phyloP scores from a whole-genome alignment of 1,140 invertebrate species.

The Tenebrio molitor region DNA sequence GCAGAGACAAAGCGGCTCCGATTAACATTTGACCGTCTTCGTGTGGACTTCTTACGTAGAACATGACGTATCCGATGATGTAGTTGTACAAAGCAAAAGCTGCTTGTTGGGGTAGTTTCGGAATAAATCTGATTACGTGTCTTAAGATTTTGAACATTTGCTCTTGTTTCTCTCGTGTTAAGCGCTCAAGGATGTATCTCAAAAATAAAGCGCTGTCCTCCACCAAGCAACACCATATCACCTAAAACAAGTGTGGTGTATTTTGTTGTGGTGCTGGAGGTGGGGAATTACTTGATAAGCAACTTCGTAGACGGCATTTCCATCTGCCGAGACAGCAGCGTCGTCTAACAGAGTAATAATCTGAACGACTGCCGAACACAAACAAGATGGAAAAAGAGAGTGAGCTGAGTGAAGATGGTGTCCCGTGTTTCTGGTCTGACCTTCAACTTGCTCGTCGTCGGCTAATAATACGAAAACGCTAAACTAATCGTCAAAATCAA shows the following conservation, averaged over 20 bases:
- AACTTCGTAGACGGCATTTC: conserved; percentile 90
- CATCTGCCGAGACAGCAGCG: conserved; percentile 94
- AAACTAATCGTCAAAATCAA: not conserved
- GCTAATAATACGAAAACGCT: conserved; percentile 41
- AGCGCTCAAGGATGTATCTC: conserved; percentile 94
- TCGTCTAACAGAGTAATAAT: conserved; percentile 97
- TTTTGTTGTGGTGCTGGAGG: not conserved
- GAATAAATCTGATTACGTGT: conserved; percentile 94
- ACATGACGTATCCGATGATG: conserved; percentile 99
- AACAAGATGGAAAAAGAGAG: conserved; percentile 95
- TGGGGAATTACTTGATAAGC: conserved; percentile 80
- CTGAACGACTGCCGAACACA: conserved; percentile 95
- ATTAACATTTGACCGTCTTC: conserved; percentile 93
- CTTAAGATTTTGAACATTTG: conserved; percentile 94
- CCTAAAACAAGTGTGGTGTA: conserved; percentile 30
- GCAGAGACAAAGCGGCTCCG: conserved; percentile 91
- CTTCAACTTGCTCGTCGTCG: conserved; percentile 81
- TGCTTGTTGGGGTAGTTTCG: conserved; percentile 95
- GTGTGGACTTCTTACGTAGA: conserved; percentile 95
- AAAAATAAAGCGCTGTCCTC: conserved; percentile 98
- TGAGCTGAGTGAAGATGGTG: conserved; percentile 92
- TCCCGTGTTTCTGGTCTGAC: conserved; percentile 75
- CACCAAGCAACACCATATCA: conserved; percentile 96
- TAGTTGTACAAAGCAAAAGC: conserved; percentile 99
- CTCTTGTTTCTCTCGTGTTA: conserved; percentile 96